Evolutionary conservation across 2,797 vertebrate species (phyloP), one percentile per base, ranked within the genome.

Genomic region (Sebastes taczanowskii): DNA sequence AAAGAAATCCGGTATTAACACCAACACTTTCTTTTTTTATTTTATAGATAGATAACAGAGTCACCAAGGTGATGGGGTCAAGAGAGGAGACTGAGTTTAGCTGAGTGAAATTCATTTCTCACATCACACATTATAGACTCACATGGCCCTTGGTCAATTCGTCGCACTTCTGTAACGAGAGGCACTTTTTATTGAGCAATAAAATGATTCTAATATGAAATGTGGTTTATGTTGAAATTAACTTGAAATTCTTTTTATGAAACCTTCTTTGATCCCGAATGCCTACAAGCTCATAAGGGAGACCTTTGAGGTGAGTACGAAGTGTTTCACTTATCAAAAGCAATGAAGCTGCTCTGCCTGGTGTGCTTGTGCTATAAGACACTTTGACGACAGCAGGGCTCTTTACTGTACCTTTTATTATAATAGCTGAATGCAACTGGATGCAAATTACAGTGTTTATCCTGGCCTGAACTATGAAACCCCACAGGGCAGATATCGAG

Each of bases 381-480:
- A 18, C 52, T 70, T 86, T 82, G 22, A 78, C 27, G 23, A 77
- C 18, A 29, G 34, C 56, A 20, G 18, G 6, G 32, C 23, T 86
- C 59, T 71, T 59, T 59, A 55, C 23, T 73, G 56, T 27, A 66
- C 23, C 42, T 59, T 79, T 84, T 60, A 66, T 69, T 55, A 86
- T 38, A 49, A 42, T n/a, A 60, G 74, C 34, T 61, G 60, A 69
- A 76, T 60, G 46, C 23, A 67, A 71, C 46, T 35, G 30, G 32
- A 77, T 78, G 56, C 52, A 70, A 88, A 84, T 78, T 23, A 59
- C 35, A 34, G 52, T 69, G 58, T 86, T 85, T 84, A 53, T 53
- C 86, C 68, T 62, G 60, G 29, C 53, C 46, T 67, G 61, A 60
- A 69, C 52, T 49, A 58, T 49, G 30, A 73, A 53, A 18, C 61